A percentile compares a stretch with the other conserved stretches of the same genome.
These are phyloP conservation scores for Chelon auratus DNA, from an alignment of 2,797 vertebrate genomes.

Conservation along the genomic window DNA sequence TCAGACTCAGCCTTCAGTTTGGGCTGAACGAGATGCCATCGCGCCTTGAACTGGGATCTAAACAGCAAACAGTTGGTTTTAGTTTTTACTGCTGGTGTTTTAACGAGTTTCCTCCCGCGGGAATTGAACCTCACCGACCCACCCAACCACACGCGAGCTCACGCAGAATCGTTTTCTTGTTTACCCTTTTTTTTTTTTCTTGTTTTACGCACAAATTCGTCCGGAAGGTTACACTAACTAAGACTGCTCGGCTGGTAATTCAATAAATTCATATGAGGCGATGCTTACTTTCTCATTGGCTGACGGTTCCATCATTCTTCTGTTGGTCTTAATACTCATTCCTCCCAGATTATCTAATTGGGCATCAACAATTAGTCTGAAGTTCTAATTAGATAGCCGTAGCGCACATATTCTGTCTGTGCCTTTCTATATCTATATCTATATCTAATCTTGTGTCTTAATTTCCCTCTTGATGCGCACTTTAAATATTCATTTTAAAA, in stretches of 20 bases:
- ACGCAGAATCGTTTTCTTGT: slow-evolving; percentile 1
- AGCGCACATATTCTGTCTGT: no score
- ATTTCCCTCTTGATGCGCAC: no score
- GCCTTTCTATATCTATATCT: no score
- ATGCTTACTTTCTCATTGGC: no score
- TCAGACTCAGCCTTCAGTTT: neutral
- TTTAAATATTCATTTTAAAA: no score
- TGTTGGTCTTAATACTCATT: no score
- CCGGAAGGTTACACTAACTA: neutral
- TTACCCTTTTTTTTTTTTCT: neutral
- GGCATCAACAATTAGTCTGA: no score
- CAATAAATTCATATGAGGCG: neutral
- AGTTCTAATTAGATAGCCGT: no score
- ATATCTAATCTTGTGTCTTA: no score
- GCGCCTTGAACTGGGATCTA: slow-evolving; percentile 33
- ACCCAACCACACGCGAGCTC: neutral
- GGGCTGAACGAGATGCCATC: slow-evolving; percentile 31
- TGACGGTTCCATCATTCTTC: no score
- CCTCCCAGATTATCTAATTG: no score
- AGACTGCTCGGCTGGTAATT: fast-evolving
- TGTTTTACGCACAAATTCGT: neutral
- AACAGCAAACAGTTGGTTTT: slow-evolving; percentile 62
- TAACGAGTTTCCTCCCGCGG: slow-evolving; percentile 47
- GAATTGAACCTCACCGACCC: slow-evolving; percentile 2
- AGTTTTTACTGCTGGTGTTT: slow-evolving; percentile 48